phyloP scores from a whole-genome alignment of 2,888 invertebrate species.

The Lepidochrysops patricia region DNA sequence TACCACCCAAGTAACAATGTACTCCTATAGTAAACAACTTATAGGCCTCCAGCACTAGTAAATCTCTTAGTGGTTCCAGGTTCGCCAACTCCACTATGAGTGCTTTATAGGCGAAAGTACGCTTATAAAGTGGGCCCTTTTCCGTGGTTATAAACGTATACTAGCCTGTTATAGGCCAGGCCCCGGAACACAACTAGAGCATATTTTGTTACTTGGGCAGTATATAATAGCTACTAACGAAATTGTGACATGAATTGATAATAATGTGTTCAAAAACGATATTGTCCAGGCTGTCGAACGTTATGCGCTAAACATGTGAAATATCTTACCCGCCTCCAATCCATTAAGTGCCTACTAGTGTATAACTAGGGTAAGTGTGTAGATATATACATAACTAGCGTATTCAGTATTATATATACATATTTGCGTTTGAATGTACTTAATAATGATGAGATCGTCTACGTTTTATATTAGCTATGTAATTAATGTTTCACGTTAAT shows the following conservation, averaged over 20 bases:
- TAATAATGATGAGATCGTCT: conserved; percentile 23
- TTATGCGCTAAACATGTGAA: conserved; percentile 17
- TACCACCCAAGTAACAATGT: no score
- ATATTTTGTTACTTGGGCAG: neutral
- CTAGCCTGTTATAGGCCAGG: no score
- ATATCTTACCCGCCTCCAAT: conserved; percentile 27
- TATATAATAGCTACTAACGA: neutral
- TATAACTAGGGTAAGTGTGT: conserved; percentile 31
- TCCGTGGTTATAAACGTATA: no score
- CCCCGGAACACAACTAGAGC: no score
- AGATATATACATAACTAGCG: conserved; percentile 27
- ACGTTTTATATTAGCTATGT: conserved; percentile 4
- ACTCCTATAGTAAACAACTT: no score
- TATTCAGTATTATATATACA: conserved; percentile 35
- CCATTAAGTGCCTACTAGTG: conserved; percentile 56
- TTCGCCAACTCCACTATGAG: no score
- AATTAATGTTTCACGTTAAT: neutral
- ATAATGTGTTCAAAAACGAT: neutral
- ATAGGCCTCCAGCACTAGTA: no score
- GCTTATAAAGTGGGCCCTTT: no score
- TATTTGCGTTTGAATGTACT: conserved; percentile 22
- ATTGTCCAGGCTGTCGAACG: neutral
- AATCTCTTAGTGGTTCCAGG: no score
- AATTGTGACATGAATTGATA: neutral
- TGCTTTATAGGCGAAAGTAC: no score